Conservation (phyloP, 64 coral and sea anemone genomes). For the Stylophora pistillata region DNA sequence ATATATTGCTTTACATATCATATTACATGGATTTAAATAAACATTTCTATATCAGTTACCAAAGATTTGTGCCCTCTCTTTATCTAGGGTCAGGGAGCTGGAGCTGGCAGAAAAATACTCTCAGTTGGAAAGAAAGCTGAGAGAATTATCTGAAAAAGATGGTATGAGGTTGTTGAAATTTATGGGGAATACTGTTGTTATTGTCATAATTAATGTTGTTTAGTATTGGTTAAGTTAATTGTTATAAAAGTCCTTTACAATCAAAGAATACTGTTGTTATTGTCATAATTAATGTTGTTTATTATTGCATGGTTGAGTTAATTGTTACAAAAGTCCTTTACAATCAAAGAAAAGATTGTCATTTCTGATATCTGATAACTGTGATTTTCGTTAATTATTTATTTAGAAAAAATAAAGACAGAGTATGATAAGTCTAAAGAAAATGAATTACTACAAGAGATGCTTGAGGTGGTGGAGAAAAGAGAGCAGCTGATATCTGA, state of each 20-base stretch:
- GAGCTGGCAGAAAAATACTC: conserved; percentile 75
- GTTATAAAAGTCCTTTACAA: too few species aligned
- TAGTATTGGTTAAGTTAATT: too few species aligned
- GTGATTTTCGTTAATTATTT: not conserved
- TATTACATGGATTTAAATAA: too few species aligned
- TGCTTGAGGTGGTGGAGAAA: conserved; percentile 89
- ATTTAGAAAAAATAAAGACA: conserved; percentile 78
- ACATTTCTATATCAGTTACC: not conserved
- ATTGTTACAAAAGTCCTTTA: too few species aligned
- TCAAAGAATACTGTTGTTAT: too few species aligned
- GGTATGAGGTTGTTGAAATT: not conserved
- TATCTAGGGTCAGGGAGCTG: conserved; percentile 62
- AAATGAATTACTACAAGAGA: conserved; percentile 82
- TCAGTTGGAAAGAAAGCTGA: conserved; percentile 71
- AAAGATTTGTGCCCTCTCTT: not conserved
- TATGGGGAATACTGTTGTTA: not conserved
- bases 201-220: too few species aligned
- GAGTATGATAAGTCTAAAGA: conserved; percentile 85
- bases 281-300: too few species aligned
- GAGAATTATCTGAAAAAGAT: conserved; percentile 76
- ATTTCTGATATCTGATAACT: too few species aligned
- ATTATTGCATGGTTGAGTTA: too few species aligned
- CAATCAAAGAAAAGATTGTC: too few species aligned
- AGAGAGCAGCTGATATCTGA: conserved; percentile 75
- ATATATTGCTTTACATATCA: too few species aligned